Base-by-base conservation (phyloP, 2,888 invertebrate species). In the Eristalis intricaria region DNA sequence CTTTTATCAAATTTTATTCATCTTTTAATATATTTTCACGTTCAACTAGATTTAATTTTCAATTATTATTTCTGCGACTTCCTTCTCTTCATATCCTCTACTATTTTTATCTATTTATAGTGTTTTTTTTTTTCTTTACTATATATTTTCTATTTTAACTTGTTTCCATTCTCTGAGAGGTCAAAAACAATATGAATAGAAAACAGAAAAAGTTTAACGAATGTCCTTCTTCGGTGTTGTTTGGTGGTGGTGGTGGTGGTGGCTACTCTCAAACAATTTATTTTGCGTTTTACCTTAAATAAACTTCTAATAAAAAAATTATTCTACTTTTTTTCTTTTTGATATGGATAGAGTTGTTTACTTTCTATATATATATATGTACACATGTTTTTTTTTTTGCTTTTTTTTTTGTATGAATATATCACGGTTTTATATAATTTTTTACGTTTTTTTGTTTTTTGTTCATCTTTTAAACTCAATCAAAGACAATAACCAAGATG, bases 271-370 rank as follows among this genome's bases (percentile, higher is more conserved):
- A 71, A 63, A 40, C 68, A 60, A 65, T 29, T 38, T 38, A 63
- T 32, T 15, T 32, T 58, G 22, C 29, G 26, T 19, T 63, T 74
- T 74, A 19, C 1, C 60, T 58, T 77, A 69, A 84, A 80, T 22
- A 80, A 81, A 80, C 58, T 73, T 60, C 71, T 84, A 84, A 77
- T 74, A 84, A 78, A 85, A 77, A 84, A 84, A 81, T 84, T 88
- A 88, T 83, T 88, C 88, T 88, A 88, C 77, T 64, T 88, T 32
- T 60, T 65, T 38, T 75, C 69, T 50, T 87, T 63, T 79, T 88
- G 88, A 88, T 88, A 88, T 88, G 88, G 88, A 84, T 88, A 81
- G 69, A 88, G 73, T 88, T 84, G 65, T 87, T 79, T 84, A 77
- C 38, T 73, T 85, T 61, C 66, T 83, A 79, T 78, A 61, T 84